Evolutionary conservation across 2,113 vertebrate genomes (phyloP).

Genomic region (Tangachromis dhanisi): DNA sequence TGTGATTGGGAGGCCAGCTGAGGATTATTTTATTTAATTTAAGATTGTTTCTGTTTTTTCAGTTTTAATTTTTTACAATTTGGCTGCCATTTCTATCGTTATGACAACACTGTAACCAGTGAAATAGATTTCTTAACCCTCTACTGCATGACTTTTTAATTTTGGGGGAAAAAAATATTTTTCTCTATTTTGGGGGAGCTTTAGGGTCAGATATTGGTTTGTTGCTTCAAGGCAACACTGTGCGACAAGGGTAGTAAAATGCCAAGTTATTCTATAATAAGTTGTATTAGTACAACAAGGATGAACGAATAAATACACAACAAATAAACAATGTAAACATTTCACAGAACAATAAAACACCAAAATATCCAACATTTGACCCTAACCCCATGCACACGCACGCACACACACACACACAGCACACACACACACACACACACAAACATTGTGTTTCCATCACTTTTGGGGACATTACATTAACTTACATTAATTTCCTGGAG

Average conservation of each 20-base stretch:
- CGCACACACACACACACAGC: accelerated
- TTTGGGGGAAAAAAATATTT: neutral
- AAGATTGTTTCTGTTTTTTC: neutral
- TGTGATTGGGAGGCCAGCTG: neutral
- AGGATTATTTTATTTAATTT: neutral
- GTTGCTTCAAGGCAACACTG: neutral
- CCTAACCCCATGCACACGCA: accelerated
- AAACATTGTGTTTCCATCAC: neutral
- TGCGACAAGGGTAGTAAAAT: neutral
- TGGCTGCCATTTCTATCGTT: neutral
- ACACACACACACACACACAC: accelerated
- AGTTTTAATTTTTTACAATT: neutral
- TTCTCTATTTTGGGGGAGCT: neutral
- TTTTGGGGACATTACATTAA: neutral
- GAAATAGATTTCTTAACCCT: neutral
- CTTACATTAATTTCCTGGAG: no score
- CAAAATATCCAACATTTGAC: neutral
- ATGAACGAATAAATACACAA: neutral
- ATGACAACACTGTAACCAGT: neutral
- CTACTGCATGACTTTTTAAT: neutral
- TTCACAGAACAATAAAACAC: neutral
- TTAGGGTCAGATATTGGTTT: neutral
- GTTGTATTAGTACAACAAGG: neutral
- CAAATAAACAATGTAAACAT: neutral
- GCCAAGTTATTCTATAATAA: neutral